Evolutionary conservation across 2,113 vertebrate genomes (phyloP).

Genomic region (Zosterops hypoxanthus): DNA sequence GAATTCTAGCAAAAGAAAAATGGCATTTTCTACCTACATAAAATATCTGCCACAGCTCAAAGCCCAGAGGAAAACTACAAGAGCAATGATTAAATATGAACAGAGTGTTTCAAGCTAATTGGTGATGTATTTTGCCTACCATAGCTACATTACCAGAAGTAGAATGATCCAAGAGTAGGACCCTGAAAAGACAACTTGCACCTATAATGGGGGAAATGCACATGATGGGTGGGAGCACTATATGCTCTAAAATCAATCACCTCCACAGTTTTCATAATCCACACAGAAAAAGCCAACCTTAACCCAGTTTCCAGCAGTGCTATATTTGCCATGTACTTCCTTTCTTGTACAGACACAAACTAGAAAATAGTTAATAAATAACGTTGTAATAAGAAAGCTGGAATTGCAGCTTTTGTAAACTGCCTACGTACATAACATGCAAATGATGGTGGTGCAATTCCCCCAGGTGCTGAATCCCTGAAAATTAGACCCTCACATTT

Average conservation of each 20-base stretch:
- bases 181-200: background rate
- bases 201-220: background rate
- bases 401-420: background rate
- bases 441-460: background rate
- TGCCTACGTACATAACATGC: background rate
- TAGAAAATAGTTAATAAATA: background rate
- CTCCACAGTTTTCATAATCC: background rate
- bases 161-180: background rate
- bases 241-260: background rate
- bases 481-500: background rate
- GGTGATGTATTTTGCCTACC: background rate
- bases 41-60: background rate
- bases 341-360: background rate
- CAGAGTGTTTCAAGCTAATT: background rate
- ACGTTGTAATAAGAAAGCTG: background rate
- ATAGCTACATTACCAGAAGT: background rate
- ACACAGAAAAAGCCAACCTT: background rate
- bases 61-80: background rate
- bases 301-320: background rate
- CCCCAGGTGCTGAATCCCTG: background rate
- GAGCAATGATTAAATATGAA: background rate
- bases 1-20: conserved; percentile 7
- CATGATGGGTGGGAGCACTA: background rate
- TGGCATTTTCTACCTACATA: conserved; percentile 19
- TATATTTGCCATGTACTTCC: background rate